phyloP scores from a whole-genome alignment of 2,113 vertebrate genomes.

The Empidonax traillii region DNA sequence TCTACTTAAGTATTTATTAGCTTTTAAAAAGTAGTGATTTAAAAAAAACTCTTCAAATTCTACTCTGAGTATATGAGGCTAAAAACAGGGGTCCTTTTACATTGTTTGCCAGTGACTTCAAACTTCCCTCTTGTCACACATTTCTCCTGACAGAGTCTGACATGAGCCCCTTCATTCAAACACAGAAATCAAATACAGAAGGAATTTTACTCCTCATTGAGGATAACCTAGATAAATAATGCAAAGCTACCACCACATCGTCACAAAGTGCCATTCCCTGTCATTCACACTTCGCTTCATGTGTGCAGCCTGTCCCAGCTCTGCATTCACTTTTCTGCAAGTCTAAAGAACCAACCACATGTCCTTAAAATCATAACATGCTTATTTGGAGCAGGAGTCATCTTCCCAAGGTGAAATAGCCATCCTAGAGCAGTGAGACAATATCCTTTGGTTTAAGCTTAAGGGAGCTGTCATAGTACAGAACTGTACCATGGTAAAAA shows the following conservation, averaged over 20 bases:
- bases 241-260: not conserved
- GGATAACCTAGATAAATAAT: not conserved
- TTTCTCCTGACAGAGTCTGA: not conserved
- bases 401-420: not conserved
- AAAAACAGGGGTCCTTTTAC: not conserved
- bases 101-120: not conserved
- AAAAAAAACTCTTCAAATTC: not conserved
- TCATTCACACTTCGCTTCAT: not conserved
- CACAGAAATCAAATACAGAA: not conserved
- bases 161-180: not conserved
- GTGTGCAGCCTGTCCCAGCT: not conserved
- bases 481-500: not conserved
- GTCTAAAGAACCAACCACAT: not conserved
- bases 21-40: not conserved
- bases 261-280: not conserved
- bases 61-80: not conserved
- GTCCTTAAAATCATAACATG: not conserved
- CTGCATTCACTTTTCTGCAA: not conserved
- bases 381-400: not conserved
- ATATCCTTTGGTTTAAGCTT: not conserved
- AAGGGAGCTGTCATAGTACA: not conserved
- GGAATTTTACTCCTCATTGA: not conserved
- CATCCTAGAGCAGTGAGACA: not conserved
- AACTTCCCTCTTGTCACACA: not conserved
- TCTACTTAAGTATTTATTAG: not conserved